Base-by-base conservation (phyloP, 2,888 invertebrate species). In the Amphiduros pacificus region DNA sequence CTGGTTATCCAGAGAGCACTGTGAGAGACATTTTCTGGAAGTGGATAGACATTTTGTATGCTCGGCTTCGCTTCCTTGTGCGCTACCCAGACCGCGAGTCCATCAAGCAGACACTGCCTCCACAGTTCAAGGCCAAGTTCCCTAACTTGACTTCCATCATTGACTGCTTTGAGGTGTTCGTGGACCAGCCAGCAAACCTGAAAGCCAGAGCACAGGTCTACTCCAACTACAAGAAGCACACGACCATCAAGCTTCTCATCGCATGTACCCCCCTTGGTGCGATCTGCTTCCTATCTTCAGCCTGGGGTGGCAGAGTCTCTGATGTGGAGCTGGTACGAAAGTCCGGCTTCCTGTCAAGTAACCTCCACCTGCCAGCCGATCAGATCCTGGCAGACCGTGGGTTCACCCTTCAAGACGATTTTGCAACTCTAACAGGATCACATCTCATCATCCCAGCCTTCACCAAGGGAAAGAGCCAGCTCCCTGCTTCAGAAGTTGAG, bases 321-420 rank as follows among this genome's bases (percentile, higher is more conserved):
- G 54, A 54, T 36, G 24, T 54, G 50, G 70, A 65, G 20, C 63
- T 70, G 57, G 66, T 65, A 9, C 22, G 65, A 14, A 29, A 53
- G 2, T 67, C 65, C 4, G 65, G 65, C 1, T 69, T 65, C 48
- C 61, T 70, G 26, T 20, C 5, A 20, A 26, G 32, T 1, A 55
- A 59, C 9, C 62, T 58, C 17, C 67, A 68, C 55, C 31, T 54
- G 4, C 69, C 65, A 36, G 66, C 60, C 26, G 67, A 69, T 55
- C 66, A 69, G 48, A 65, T 70, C 32, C 50, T 70, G 20, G 70
- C 66, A 14, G 69, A 70, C 32, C 41, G 69, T 17, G 65, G 64
- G 4, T 70, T 70, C 50, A 68, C 68, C 2, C 41, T 70, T 2
- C 36, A 66, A 20, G 64, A 69, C 28, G 70, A 70, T 26, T 65